A percentile compares a stretch with the other conserved stretches of the same genome.
These are phyloP conservation scores for Steinernema khuongi DNA, from an alignment of 1,140 invertebrate genomes.

Conservation along the genomic window DNA sequence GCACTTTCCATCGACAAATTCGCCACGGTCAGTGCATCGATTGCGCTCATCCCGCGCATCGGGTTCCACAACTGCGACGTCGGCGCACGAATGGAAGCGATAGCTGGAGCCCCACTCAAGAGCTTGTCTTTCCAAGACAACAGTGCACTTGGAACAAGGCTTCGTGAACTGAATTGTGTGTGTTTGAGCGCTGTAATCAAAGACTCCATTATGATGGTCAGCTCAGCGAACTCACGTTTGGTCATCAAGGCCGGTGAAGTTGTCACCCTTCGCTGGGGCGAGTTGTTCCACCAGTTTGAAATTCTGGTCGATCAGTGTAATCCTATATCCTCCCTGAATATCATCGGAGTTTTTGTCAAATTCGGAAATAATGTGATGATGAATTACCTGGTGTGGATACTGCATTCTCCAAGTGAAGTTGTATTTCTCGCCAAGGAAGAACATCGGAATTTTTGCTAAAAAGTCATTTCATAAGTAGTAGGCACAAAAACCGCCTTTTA, in stretches of 20 bases:
- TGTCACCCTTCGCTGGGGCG: slow-evolving; percentile 57
- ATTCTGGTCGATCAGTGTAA: slow-evolving; percentile 20
- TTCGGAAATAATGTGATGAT: background rate
- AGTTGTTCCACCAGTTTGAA: slow-evolving; percentile 69
- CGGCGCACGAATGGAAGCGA: slow-evolving; percentile 87
- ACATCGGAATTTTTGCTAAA: slow-evolving; percentile 67
- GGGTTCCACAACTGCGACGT: slow-evolving; percentile 73
- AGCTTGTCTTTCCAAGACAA: slow-evolving; percentile 79
- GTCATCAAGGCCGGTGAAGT: slow-evolving; percentile 72
- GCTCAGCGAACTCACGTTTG: slow-evolving; percentile 66
- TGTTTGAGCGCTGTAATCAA: slow-evolving; percentile 70
- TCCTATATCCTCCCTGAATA: slow-evolving; percentile 20
- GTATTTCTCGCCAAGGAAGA: slow-evolving; percentile 75
- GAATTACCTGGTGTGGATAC: slow-evolving; percentile 76
- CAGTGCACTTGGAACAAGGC: slow-evolving; percentile 79
- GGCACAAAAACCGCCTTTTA: background rate
- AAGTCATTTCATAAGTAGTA: background rate
- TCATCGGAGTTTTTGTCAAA: background rate
- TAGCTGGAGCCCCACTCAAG: slow-evolving; percentile 77
- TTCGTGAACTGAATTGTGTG: slow-evolving; percentile 75
- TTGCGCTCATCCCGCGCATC: slow-evolving; percentile 14
- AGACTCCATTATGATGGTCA: slow-evolving; percentile 7
- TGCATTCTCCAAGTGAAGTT: slow-evolving; percentile 88
- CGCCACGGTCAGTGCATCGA: slow-evolving; percentile 36
- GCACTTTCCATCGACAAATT: slow-evolving; percentile 36